Evolutionary conservation across 2,113 vertebrate species (phyloP), one percentile per base, ranked within the genome.

Genomic region (Myotis brandtii): DNA sequence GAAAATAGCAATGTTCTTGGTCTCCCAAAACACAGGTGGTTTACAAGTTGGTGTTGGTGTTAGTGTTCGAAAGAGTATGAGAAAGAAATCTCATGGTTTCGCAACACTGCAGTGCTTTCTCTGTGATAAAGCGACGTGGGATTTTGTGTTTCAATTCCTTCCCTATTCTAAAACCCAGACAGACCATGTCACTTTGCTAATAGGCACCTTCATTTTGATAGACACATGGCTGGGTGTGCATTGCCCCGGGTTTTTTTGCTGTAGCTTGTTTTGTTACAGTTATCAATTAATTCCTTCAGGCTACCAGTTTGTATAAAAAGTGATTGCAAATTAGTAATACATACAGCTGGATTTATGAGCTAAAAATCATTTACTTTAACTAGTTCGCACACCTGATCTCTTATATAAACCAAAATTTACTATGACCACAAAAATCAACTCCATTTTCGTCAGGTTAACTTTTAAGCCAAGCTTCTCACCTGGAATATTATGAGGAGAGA

Each of bases 1-100:
- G 89, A 96, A 98, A 97, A 98, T 59, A 98, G 80, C 14, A 80
- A 93, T 17, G 59, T 89, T 84, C 81, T 52, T 82, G 30, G 37
- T 92, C 66, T 89, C n/a, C 21, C 70, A 30, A 85, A 77, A 30
- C 11, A 46, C 0, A 16, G n/a, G 34, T 6, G 14, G 43, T 34
- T 40, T 84, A 32, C 12, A 48, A 46, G 30, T n/a, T n/a, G 50
- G 8, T 72, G 16, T 48, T 73, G 54, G 52, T 87, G 10, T 54
- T 93, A 46, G 6, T 40, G 32, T 72, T 50, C 66, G 11, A 72
- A 75, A 72, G 32, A 59, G n/a, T 20, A 27, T 75, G 75, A 95
- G 46, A 83, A 84, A 82, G n/a, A 86, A 37, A 59, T 25, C 66
- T 73, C 17, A 6, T 52, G 0, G 16, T 12, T 82, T 89, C 75